These are phyloP conservation scores for Plutella xylostella DNA, from an alignment of 2,888 invertebrate genomes.

Conservation along the genomic window DNA sequence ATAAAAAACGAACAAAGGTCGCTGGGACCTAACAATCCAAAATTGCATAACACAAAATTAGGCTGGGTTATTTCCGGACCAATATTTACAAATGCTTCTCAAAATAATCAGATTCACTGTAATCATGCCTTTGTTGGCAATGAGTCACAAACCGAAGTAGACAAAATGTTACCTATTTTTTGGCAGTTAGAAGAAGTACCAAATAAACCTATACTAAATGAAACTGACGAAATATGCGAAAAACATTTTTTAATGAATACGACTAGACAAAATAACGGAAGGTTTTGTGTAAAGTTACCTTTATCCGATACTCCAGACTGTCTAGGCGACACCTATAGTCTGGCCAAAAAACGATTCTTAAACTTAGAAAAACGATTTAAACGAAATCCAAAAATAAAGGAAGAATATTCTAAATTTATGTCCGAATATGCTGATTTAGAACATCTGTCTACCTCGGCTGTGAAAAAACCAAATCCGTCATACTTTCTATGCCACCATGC, in stretches of 20 bases:
- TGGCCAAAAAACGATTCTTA: not conserved
- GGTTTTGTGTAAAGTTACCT: not conserved
- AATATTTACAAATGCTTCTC: too few relatives aligned
- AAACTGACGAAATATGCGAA: not conserved
- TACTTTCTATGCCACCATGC: too few relatives aligned
- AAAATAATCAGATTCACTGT: too few relatives aligned
- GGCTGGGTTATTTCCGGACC: not conserved
- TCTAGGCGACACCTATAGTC: not conserved
- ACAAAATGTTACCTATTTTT: not conserved
- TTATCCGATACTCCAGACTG: not conserved
- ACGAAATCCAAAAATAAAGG: not conserved
- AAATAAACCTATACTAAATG: not conserved
- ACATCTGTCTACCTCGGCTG: too few relatives aligned
- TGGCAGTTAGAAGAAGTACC: not conserved
- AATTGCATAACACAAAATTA: too few relatives aligned
- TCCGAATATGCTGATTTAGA: slow-evolving; percentile 13
- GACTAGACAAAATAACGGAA: not conserved
- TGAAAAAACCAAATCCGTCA: too few relatives aligned
- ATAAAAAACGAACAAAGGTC: not conserved
- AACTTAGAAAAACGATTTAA: not conserved
- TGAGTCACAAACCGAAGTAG: too few relatives aligned
- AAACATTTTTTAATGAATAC: not conserved
- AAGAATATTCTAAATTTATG: slow-evolving; percentile 10
- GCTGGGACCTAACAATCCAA: not conserved
- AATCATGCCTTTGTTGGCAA: too few relatives aligned